Base-by-base conservation (phyloP, 2,888 invertebrate genomes). In the Drosophila ezoana region DNA sequence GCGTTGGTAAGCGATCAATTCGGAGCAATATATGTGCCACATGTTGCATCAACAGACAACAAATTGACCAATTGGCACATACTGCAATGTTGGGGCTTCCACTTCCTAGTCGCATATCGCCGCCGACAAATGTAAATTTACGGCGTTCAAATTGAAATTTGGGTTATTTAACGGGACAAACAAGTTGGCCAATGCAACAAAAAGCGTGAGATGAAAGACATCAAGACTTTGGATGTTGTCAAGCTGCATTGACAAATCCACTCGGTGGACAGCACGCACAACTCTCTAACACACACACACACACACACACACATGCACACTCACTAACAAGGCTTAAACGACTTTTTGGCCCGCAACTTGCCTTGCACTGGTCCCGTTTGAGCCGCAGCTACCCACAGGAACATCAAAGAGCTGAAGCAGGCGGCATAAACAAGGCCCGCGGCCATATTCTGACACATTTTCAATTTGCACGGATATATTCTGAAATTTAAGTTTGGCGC, bases 131-230 rank as follows among this genome's bases (percentile, higher is more conserved):
- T 81, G 81, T 60, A 79, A 79, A 68, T 73, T 62, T 38, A 45
- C 56, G 48, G 54, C 72, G 61, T 60, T 79, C 79, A 58, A 67
- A 61, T 73, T 54, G 41, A 77, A 79, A 84, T 82, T 73, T 72
- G 78, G 84, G 84, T 84, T 84, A 84, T 80, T 85, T 84, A 84
- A 84, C 84, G 84, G 84, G 81, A 68, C 53, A 83, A 82, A 82
- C 82, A 35, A 71, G 82, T 82, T 86, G 81, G 53, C 20, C 53
- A 63, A 75, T 57, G 67, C 59, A 71, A 60, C 70, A 16, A 45
- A 48, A 60, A 45, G 49, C 61, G 35, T 44, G 11, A 68, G 61
- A 79, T 68, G 63, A 82, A 70, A 80, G 69, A 75, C 72, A 54
- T 78, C 28, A 64, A 70, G 72, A 14, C 33, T 43, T 43, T 33